These are phyloP conservation scores for Mesitornis unicolor DNA, from an alignment of 2,113 vertebrate species.

Conservation along the genomic window DNA sequence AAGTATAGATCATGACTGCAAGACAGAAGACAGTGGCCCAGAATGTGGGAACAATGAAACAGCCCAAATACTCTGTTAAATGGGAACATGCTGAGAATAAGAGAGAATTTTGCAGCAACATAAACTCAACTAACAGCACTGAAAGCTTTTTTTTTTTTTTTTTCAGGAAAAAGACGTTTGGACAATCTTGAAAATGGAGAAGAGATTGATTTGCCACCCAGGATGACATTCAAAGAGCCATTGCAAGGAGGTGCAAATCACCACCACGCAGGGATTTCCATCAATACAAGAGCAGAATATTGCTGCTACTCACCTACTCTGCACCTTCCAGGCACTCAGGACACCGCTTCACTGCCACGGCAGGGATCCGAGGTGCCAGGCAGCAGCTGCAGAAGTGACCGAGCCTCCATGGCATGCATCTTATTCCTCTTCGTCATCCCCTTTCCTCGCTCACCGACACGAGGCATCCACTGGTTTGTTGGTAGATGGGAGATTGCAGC, in stretches of 20 bases:
- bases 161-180: neutral
- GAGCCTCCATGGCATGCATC: neutral
- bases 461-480: neutral
- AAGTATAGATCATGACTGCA: neutral
- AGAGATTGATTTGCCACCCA: neutral
- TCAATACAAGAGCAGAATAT: neutral
- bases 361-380: neutral
- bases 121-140: neutral
- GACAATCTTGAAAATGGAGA: neutral
- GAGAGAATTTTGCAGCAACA: neutral
- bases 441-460: neutral
- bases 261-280: neutral
- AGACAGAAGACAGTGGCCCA: neutral
- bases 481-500: neutral
- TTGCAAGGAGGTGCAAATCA: neutral
- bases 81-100: neutral
- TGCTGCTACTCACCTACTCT: neutral
- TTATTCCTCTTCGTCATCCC: neutral
- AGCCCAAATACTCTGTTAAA: neutral
- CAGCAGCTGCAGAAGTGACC: neutral
- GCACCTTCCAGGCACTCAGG: neutral
- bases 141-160: neutral
- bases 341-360: rapidly evolving
- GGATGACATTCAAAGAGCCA: neutral
- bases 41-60: neutral